Evolutionary conservation across 2,113 vertebrate species (phyloP).

Genomic region (Etheostoma cragini): DNA sequence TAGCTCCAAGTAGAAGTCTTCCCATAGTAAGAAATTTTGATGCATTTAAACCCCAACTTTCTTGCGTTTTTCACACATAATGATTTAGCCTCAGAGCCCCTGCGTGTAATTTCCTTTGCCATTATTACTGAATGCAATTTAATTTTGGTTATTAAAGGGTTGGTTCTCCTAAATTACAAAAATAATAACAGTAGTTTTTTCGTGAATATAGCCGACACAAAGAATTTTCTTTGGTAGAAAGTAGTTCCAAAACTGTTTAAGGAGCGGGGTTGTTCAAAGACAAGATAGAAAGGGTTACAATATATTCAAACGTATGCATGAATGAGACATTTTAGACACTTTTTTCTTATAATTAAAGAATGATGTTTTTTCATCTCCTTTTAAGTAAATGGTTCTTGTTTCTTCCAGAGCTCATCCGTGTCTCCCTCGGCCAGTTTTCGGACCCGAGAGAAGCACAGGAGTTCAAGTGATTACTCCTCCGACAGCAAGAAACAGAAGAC

Average conservation of each 20-base stretch:
- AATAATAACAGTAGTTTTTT: background rate
- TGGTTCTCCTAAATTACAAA: background rate
- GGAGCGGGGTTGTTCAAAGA: background rate
- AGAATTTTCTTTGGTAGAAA: background rate
- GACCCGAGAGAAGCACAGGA: conserved; percentile 93
- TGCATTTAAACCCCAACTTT: too few relatives aligned
- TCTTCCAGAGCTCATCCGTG: conserved; percentile 92
- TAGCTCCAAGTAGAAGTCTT: background rate
- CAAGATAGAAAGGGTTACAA: background rate
- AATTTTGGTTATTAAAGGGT: background rate
- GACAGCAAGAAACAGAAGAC: conserved; percentile 98
- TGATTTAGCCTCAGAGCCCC: background rate
- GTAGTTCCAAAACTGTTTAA: background rate
- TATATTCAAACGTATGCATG: background rate
- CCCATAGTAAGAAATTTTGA: too few relatives aligned
- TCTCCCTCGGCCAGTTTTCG: conserved; percentile 96
- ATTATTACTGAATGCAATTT: background rate
- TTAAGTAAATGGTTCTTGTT: background rate
- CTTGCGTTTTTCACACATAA: too few relatives aligned
- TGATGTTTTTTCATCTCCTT: background rate
- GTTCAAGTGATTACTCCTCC: conserved; percentile 92
- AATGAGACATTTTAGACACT: background rate
- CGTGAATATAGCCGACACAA: background rate
- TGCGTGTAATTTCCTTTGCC: background rate
- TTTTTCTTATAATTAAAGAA: background rate